phyloP scores from a whole-genome alignment of 2,113 vertebrate species.

The Anolis sagrei region DNA sequence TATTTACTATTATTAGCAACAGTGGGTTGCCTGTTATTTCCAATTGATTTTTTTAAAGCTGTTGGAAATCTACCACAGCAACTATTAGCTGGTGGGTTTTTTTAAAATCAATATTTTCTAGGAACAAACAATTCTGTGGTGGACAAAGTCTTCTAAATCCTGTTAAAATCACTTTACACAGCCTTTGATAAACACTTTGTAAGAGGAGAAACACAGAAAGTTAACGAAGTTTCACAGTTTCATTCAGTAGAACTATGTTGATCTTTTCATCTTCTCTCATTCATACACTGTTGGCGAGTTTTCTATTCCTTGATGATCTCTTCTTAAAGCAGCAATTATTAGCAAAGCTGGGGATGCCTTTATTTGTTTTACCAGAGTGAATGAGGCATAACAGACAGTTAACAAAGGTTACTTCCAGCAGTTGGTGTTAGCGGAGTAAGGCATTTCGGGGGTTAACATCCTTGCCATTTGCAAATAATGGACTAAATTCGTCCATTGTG shows the following conservation, averaged over 20 bases:
- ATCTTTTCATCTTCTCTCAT: conserved; percentile 33
- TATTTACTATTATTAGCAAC: conserved; percentile 98
- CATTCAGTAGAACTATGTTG: conserved; percentile 45
- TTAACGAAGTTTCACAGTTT: not conserved
- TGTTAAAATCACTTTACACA: conserved; percentile 14
- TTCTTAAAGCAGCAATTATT: conserved; percentile 13
- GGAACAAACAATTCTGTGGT: conserved; percentile 56
- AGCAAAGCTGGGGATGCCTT: conserved; percentile 13
- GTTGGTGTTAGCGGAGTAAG: conserved; percentile 2
- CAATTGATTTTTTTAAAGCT: conserved; percentile 94
- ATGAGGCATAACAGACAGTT: conserved; percentile 7
- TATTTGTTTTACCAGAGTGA: conserved; percentile 25
- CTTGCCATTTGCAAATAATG: conserved; percentile 38
- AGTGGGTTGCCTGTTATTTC: conserved; percentile 88
- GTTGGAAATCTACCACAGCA: conserved; percentile 80
- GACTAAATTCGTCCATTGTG: not conserved
- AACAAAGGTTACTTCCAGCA: not conserved
- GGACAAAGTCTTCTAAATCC: conserved; percentile 33
- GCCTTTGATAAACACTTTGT: not conserved
- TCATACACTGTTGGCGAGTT: not conserved
- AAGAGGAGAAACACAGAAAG: conserved; percentile 38
- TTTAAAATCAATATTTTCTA: conserved; percentile 74
- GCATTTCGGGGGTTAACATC: conserved; percentile 32
- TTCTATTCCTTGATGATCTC: conserved; percentile 29
- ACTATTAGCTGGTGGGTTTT: conserved; percentile 72